phyloP scores from a whole-genome alignment of 2,113 vertebrate genomes.

The Ceratotherium simum region DNA sequence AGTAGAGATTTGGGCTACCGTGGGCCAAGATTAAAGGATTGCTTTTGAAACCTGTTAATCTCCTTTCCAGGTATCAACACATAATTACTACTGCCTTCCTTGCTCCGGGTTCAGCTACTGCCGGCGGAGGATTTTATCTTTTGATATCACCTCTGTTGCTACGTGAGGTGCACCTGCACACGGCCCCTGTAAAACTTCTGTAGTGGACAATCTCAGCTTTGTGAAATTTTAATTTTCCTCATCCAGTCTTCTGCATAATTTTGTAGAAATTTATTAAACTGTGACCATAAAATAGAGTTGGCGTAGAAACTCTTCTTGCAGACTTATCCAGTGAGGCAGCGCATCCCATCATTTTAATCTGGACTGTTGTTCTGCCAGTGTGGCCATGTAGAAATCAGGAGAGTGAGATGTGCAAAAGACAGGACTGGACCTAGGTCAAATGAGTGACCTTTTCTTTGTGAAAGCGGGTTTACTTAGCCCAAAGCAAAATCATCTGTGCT shows the following conservation, averaged over 20 bases:
- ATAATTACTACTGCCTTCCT: background rate
- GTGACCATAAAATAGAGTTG: background rate
- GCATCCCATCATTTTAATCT: background rate
- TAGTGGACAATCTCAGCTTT: background rate
- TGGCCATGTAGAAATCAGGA: background rate
- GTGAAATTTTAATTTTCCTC: background rate
- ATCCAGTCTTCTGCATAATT: background rate
- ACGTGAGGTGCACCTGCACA: rapidly evolving
- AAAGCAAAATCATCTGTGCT: background rate
- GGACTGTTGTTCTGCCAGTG: background rate
- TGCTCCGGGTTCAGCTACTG: too few relatives aligned
- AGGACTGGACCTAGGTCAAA: background rate
- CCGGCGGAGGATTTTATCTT: background rate
- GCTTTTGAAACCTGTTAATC: background rate
- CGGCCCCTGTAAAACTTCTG: background rate
- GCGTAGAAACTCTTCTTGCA: background rate
- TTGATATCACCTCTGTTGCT: background rate
- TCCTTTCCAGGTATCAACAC: background rate
- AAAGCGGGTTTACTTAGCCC: background rate
- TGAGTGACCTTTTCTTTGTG: background rate
- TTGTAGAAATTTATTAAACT: background rate
- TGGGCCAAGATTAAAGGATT: background rate
- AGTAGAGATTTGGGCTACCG: background rate
- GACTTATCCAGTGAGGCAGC: background rate
- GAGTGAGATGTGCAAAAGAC: background rate